Conservation (phyloP, 2,797 vertebrate genomes). For the Coregonus ussuriensis region DNA sequence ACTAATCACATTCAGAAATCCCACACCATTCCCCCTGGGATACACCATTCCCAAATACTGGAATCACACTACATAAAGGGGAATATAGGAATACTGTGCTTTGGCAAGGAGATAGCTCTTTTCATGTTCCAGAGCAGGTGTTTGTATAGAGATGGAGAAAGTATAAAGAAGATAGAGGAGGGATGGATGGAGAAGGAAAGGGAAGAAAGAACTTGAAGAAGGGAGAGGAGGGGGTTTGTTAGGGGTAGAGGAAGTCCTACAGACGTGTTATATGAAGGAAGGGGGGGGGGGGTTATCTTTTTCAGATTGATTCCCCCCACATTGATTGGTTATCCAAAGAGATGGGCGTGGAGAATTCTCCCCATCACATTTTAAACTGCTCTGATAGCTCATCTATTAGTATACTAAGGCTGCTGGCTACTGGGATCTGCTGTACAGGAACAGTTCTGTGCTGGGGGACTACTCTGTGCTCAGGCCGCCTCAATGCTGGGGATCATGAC, state of each 20-base stretch:
- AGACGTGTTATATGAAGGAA: not conserved
- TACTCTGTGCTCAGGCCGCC: not conserved
- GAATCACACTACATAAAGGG: not conserved
- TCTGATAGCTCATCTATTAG: not conserved
- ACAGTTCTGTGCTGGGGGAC: not conserved
- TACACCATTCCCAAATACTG: constrained; percentile 9
- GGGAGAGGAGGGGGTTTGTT: not conserved
- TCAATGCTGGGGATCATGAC: not conserved
- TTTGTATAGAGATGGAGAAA: not conserved
- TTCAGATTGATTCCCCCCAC: not conserved
- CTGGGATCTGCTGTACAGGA: not conserved
- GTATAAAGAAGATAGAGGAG: not conserved
- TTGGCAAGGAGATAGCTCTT: not conserved
- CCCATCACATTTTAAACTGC: not conserved
- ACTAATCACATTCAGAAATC: constrained; percentile 38
- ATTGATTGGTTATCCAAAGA: constrained; percentile 2
- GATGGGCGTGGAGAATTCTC: not conserved
- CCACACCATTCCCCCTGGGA: not conserved
- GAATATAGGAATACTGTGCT: not conserved
- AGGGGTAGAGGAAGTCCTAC: not conserved
- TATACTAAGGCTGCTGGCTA: not conserved
- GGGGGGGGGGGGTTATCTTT: not conserved
- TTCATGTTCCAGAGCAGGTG: constrained; percentile 1
- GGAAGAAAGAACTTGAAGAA: constrained; percentile 1
- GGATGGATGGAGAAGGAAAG: not conserved